phyloP scores from a whole-genome alignment of 2,797 vertebrate species.

The Pseudotriccus pelzelni region DNA sequence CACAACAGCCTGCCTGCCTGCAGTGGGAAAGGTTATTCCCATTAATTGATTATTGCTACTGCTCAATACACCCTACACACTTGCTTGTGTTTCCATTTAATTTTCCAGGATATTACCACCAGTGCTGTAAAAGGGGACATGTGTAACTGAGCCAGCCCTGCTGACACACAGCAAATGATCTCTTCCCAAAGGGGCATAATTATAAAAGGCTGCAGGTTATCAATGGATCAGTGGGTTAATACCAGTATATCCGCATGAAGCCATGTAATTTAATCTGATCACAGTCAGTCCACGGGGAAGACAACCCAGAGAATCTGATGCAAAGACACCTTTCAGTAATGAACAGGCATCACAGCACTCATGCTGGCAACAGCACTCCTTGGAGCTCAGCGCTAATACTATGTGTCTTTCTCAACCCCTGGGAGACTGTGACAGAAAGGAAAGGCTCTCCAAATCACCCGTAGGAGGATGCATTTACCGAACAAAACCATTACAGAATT shows the following conservation, averaged over 20 bases:
- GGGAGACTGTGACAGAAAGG: not conserved
- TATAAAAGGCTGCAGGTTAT: not conserved
- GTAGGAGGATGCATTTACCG: not conserved
- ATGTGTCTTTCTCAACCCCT: not conserved
- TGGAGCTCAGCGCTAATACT: not conserved
- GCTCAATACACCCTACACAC: not conserved
- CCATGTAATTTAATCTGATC: slow-evolving; percentile 20
- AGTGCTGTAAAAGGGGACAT: not conserved
- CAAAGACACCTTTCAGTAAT: not conserved
- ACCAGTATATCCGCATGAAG: not conserved
- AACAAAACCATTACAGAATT: not conserved
- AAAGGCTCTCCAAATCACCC: not conserved
- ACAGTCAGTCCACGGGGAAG: not conserved
- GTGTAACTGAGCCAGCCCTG: not conserved
- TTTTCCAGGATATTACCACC: slow-evolving; percentile 9
- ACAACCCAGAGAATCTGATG: not conserved
- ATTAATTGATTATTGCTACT: slow-evolving; percentile 45
- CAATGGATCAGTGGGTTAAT: not conserved
- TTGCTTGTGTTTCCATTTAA: slow-evolving; percentile 31
- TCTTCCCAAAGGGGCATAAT: not conserved
- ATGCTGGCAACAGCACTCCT: not conserved
- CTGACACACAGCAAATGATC: slow-evolving; percentile 14
- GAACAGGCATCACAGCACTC: not conserved
- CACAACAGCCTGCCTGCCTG: not conserved
- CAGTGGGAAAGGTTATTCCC: slow-evolving; percentile 2